Evolutionary conservation across 1,140 invertebrate genomes (phyloP), one percentile per base, ranked within the genome.

Genomic region (Cherax quadricarinatus): DNA sequence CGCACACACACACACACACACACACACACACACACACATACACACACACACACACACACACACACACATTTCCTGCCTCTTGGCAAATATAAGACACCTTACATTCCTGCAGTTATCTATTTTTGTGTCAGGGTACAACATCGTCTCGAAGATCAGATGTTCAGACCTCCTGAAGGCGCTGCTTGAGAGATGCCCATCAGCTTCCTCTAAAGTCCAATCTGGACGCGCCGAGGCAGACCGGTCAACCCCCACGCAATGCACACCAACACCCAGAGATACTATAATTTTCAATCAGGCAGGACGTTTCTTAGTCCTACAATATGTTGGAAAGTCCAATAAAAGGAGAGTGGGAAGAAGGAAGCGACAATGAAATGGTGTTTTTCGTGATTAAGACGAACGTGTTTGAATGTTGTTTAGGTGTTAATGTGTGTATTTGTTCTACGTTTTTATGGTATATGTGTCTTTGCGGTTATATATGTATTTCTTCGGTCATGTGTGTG

Each of bases 291-390:
- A 90, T 85, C 88, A 90, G 66, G 81, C 41, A 70, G 9, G 88
- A 90, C 88, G 88, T 90, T 90, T n/a, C 88, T 90, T 90, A 90
- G 88, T 84, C 88, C 88, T 66, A 90, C 88, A 85, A 85, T 85
- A 90, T 90, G 81, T 73, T 48, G 62, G 53, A 85, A 90, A 90
- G 88, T 66, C 88, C 81, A 85, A 90, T 90, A 90, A 90, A 82
- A 75, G 88, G 66, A 80, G n/a, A 57, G 21, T 6, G 66, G 66
- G 66, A 21, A 1, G 62, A 3, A n/a, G 70, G 70, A 30, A 41
- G 30, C 30, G 30, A 41, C 30, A 30, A 81, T 81, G 75, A 78
- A 51, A 79, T 14, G 24, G 70, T 66, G 51, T 75, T 73, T 87
- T 60, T 18, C 86, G 78, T 88, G 80, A 89, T 82, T 41, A 73